phyloP scores from a whole-genome alignment of 2,888 invertebrate genomes.

The Drosophila pullipes region DNA sequence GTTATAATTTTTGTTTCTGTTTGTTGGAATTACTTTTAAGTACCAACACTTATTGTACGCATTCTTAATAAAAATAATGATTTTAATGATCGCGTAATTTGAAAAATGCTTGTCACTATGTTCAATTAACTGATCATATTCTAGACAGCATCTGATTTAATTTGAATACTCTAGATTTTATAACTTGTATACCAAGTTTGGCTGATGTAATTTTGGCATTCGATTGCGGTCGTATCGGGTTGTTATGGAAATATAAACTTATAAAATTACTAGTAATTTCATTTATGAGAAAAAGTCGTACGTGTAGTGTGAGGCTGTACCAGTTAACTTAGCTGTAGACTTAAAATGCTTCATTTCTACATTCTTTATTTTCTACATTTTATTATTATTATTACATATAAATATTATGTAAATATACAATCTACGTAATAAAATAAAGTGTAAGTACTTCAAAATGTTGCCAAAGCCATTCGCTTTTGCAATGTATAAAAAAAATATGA shows the following conservation, averaged over 20 bases:
- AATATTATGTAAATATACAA: background rate
- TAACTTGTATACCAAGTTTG: conserved; percentile 12
- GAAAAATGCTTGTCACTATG: background rate
- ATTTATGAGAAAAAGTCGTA: background rate
- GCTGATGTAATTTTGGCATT: conserved; percentile 46
- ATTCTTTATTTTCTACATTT: background rate
- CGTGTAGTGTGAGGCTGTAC: background rate
- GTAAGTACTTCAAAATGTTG: background rate
- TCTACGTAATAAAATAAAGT: background rate
- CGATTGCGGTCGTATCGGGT: conserved; percentile 33
- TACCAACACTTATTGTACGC: background rate
- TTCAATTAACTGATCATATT: background rate
- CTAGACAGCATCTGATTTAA: conserved; percentile 12
- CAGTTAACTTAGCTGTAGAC: background rate
- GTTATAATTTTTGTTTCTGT: background rate
- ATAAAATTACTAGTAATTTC: conserved; percentile 4
- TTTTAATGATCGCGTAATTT: background rate
- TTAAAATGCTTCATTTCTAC: background rate
- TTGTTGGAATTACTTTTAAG: background rate
- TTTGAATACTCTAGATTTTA: conserved; percentile 8
- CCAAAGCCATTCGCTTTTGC: conserved; percentile 20
- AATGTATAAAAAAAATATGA: conserved; percentile 28
- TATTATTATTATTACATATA: background rate
- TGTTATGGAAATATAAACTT: conserved; percentile 5
- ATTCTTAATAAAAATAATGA: background rate